These are phyloP conservation scores for Seriola dumerili DNA, from an alignment of 2,113 vertebrate species.

Conservation along the genomic window DNA sequence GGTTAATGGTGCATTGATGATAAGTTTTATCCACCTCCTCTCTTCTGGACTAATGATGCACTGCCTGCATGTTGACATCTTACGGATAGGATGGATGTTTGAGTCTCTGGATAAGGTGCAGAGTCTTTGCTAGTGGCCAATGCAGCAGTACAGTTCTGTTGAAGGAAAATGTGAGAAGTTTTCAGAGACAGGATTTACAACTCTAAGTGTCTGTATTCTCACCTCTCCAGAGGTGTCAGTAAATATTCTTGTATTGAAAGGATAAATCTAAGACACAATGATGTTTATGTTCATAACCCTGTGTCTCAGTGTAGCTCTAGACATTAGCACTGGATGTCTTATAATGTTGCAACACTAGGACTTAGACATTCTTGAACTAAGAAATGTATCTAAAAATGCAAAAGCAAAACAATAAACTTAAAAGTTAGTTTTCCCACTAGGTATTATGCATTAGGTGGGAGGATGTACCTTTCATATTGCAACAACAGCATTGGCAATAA, in stretches of 20 bases:
- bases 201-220: constrained; percentile 50
- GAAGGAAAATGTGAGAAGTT: constrained; percentile 21
- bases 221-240: constrained; percentile 54
- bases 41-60: constrained; percentile 58
- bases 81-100: constrained; percentile 55
- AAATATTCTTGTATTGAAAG: constrained; percentile 52
- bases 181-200: constrained; percentile 51
- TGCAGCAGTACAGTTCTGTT: constrained; percentile 5
- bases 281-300: constrained; percentile 52
- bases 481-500: constrained; percentile 11
- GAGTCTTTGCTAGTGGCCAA: constrained; percentile 6
- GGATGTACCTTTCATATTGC: constrained; percentile 17
- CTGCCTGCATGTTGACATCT: constrained; percentile 48
- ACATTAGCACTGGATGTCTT: constrained; percentile 23
- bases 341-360: constrained; percentile 21
- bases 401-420: constrained; percentile 29
- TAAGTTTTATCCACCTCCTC: constrained; percentile 62
- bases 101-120: constrained; percentile 7
- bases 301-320: constrained; percentile 45
- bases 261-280: constrained; percentile 59
- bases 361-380: constrained; percentile 13
- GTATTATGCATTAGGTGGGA: constrained; percentile 17
- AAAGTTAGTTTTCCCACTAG: constrained; percentile 19
- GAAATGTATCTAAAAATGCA: constrained; percentile 39
- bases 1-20: constrained; percentile 73